Evolutionary conservation across 2,888 invertebrate genomes (phyloP).

Genomic region (Gasteruption jaculator): DNA sequence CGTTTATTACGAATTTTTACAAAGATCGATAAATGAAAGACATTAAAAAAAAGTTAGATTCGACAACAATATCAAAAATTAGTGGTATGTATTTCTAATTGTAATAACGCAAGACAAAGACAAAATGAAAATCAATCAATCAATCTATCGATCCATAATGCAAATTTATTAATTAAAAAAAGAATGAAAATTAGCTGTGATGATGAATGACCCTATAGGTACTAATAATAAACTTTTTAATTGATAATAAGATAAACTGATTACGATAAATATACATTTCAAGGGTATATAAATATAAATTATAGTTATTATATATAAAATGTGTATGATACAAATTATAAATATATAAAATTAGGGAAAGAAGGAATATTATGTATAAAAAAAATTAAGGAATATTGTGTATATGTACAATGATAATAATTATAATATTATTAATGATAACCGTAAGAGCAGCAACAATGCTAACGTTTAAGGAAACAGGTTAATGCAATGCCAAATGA

Average conservation of each 20-base stretch:
- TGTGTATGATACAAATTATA: constrained; percentile 23
- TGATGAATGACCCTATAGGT: constrained; percentile 45
- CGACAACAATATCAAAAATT: too few relatives aligned
- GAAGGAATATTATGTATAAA: constrained; percentile 22
- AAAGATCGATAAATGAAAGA: too few relatives aligned
- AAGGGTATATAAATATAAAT: constrained; percentile 21
- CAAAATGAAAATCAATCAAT: too few relatives aligned
- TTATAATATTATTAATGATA: constrained; percentile 28
- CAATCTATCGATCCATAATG: constrained; percentile 24
- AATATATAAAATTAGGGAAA: constrained; percentile 30
- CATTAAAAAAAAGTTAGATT: too few relatives aligned
- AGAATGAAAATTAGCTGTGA: constrained; percentile 45
- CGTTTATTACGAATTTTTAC: too few relatives aligned
- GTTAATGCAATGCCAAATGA: constrained; percentile 17
- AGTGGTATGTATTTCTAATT: too few relatives aligned
- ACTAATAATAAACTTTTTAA: constrained; percentile 47
- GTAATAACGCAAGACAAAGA: too few relatives aligned
- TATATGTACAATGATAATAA: constrained; percentile 29
- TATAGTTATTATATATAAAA: too few relatives aligned
- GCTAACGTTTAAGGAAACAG: constrained; percentile 19
- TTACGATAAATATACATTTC: constrained; percentile 10
- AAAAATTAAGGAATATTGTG: constrained; percentile 12
- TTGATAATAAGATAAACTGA: constrained; percentile 25
- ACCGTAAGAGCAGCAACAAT: too few relatives aligned
- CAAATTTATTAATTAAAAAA: constrained; percentile 18